Evolutionary conservation across 2,888 invertebrate species (phyloP), one percentile per base, ranked within the genome.

Genomic region (Stegana nigrithorax): DNA sequence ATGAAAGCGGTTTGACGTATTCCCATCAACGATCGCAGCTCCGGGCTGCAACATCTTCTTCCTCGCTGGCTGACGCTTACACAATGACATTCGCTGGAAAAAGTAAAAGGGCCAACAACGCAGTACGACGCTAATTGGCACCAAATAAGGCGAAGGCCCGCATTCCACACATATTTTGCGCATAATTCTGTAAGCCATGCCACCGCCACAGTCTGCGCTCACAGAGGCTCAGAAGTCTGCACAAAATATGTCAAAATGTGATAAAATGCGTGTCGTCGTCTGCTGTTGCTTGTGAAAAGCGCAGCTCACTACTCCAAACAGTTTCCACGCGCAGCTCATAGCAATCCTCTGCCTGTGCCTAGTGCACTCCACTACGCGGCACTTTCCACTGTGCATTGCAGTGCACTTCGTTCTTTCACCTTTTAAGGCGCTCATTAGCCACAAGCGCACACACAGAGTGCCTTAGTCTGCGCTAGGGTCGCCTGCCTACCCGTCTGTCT

Each of bases 181-280:
- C 32, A 21, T 39, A 14, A n/a, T 39, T 10, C 39, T 14, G 39
- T 2, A 39, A 39, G 4, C n/a, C 39, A 12, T 10, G 10, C 10
- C 32, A 32, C 10, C 3, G 32, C 2, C 32, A 32, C 12, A 2
- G 32, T 4, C 32, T 32, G 10, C 2, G 29, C 3, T 23, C n/a
- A n/a, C 8, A 47, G 10, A 55, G 53, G 26, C 8, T 8, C 19
- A 6, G 12, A 59, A 62, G 62, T 51, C 59, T 62, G 62, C 12
- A 67, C 59, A 67, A 76, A 75, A 72, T 78, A 80, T 76, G 78
- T 78, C 78, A 80, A 76, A 76, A 76, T 76, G 76, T 76, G 76
- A 76, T 80, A 76, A 76, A 76, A 76, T 78, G 80, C 75, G 69
- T 75, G 80, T 75, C 73, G 62, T 63, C 65, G 62, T 69, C 69